Conservation (phyloP, 2,888 invertebrate species). For the Ichneumoninae sp. region DNA sequence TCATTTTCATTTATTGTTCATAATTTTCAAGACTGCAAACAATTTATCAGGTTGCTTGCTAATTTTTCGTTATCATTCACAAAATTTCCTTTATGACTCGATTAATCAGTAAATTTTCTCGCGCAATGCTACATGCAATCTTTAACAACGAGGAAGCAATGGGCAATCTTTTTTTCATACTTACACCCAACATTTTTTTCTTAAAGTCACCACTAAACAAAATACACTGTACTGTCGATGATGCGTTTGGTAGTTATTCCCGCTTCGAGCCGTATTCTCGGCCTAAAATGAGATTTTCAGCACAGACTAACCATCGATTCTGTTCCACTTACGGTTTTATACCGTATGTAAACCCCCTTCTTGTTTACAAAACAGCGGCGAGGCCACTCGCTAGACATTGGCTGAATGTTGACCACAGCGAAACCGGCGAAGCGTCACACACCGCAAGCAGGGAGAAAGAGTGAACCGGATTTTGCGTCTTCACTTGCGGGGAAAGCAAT, state of each 20-base stretch:
- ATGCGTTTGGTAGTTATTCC: slow-evolving; percentile 32
- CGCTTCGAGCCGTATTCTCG: slow-evolving; percentile 41
- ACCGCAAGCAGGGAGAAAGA: slow-evolving; percentile 77
- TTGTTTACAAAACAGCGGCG: slow-evolving; percentile 69
- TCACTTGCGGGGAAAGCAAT: slow-evolving; percentile 78
- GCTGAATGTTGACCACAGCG: slow-evolving; percentile 77
- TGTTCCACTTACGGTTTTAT: slow-evolving; percentile 79
- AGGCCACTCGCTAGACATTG: slow-evolving; percentile 77
- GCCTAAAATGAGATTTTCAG: slow-evolving; percentile 67
- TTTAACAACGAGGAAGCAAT: no score
- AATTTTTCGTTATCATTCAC: no score
- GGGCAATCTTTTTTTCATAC: slow-evolving; percentile 59
- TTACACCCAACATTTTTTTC: slow-evolving; percentile 73
- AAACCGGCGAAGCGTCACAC: slow-evolving; percentile 18
- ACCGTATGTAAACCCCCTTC: slow-evolving; percentile 77
- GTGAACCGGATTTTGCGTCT: slow-evolving; percentile 79
- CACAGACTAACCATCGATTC: slow-evolving; percentile 76
- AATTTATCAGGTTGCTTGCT: no score
- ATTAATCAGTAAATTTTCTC: no score
- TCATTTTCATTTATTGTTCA: no score
- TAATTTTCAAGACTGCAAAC: no score
- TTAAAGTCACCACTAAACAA: slow-evolving; percentile 53
- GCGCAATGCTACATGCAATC: no score
- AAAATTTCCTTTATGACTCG: no score
- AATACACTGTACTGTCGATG: slow-evolving; percentile 31